Evolutionary conservation across 2,113 vertebrate species (phyloP).

Genomic region (Prunella himalayana): DNA sequence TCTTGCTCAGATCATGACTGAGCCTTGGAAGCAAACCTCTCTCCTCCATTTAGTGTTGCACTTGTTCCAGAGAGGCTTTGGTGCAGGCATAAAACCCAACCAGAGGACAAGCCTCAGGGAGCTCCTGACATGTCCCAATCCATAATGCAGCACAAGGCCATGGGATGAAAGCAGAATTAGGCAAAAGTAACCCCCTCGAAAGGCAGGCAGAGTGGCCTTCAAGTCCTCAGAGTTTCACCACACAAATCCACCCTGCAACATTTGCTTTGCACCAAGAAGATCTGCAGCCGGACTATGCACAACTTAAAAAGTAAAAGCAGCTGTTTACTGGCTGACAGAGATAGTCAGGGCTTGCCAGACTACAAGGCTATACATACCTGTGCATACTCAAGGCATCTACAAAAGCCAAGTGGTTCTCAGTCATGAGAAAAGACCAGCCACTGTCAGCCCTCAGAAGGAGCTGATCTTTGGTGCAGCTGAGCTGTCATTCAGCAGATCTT

Average conservation of each 20-base stretch:
- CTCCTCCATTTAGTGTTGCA: not conserved
- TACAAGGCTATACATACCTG: not conserved
- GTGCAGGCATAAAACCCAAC: not conserved
- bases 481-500: not conserved
- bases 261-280: not conserved
- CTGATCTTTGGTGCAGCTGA: not conserved
- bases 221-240: not conserved
- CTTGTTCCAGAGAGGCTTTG: not conserved
- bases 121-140: not conserved
- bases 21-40: not conserved
- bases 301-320: not conserved
- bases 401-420: not conserved
- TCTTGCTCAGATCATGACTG: not conserved
- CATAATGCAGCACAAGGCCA: rapidly evolving
- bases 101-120: not conserved
- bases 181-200: not conserved
- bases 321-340: not conserved
- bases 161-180: not conserved
- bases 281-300: not conserved
- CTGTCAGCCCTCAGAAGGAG: rapidly evolving
- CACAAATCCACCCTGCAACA: not conserved
- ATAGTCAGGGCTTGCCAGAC: not conserved
- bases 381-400: not conserved
- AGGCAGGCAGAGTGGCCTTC: not conserved
- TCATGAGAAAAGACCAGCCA: not conserved